Evolutionary conservation across 2,888 invertebrate species (phyloP).

Genomic region (Rhyacophila evoluta): DNA sequence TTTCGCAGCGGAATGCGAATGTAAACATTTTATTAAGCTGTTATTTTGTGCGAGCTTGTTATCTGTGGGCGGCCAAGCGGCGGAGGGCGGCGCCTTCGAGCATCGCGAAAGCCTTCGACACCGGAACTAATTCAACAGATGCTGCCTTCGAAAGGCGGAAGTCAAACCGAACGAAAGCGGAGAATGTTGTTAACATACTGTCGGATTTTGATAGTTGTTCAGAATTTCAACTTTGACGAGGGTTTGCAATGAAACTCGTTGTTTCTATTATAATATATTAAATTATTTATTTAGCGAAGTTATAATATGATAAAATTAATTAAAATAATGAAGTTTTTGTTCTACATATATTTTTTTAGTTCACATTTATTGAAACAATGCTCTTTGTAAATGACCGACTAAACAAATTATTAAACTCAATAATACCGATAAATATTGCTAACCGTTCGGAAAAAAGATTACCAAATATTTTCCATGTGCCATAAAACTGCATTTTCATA

Average conservation of each 20-base stretch:
- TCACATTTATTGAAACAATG: too few relatives aligned
- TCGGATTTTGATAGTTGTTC: background rate
- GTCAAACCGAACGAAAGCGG: background rate
- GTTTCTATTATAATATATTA: too few relatives aligned
- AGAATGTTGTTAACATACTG: background rate
- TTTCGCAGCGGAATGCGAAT: constrained; percentile 4
- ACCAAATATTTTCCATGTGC: too few relatives aligned
- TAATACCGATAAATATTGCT: too few relatives aligned
- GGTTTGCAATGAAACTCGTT: background rate
- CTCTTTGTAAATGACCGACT: too few relatives aligned
- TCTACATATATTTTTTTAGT: too few relatives aligned
- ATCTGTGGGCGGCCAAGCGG: constrained; percentile 21
- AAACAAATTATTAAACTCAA: too few relatives aligned
- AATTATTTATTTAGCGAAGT: too few relatives aligned
- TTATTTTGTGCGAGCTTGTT: constrained; percentile 24
- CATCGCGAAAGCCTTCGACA: constrained; percentile 7
- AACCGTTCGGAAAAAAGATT: too few relatives aligned
- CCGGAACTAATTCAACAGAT: constrained; percentile 32
- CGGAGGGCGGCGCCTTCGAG: constrained; percentile 16
- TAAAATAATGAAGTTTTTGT: too few relatives aligned
- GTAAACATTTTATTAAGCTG: constrained; percentile 24
- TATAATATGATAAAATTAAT: too few relatives aligned
- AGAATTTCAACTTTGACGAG: background rate
- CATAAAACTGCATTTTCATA: too few relatives aligned
- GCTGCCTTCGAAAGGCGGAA: constrained; percentile 1